Percentiles rank a stretch among this genome's conserved stretches.
These are phyloP conservation scores for Zhuqinia jingwanae DNA, from an alignment of 2,888 invertebrate genomes.

Conservation along the genomic window DNA sequence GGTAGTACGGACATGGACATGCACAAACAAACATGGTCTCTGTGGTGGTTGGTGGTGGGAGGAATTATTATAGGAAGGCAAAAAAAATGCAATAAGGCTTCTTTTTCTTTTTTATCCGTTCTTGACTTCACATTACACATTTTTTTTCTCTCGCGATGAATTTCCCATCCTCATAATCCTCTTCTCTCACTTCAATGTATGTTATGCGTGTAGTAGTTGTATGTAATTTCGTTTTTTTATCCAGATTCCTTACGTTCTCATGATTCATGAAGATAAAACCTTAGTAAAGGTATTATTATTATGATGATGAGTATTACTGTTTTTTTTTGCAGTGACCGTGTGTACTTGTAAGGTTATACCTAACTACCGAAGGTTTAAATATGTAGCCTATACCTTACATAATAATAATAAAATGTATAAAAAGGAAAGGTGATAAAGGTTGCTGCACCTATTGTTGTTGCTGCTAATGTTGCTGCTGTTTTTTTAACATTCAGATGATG, in stretches of 20 bases:
- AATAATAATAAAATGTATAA: background rate
- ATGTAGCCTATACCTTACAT: conserved; percentile 32
- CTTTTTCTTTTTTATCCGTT: background rate
- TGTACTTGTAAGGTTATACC: conserved; percentile 18
- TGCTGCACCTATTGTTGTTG: conserved; percentile 55
- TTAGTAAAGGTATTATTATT: conserved; percentile 23
- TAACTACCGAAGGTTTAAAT: too few relatives aligned
- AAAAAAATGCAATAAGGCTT: conserved; percentile 39
- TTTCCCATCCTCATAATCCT: conserved; percentile 29
- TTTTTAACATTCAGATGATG: background rate
- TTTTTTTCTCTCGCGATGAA: conserved; percentile 43
- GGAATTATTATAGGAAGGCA: background rate
- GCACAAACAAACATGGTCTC: background rate
- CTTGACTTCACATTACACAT: background rate
- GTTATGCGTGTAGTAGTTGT: background rate
- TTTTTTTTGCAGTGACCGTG: background rate
- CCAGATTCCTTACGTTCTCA: conserved; percentile 65
- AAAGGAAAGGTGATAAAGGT: conserved; percentile 52
- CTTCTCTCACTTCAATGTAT: background rate
- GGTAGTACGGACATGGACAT: background rate
- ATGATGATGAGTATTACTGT: conserved; percentile 10
- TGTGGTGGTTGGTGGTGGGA: background rate
- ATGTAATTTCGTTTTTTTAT: conserved; percentile 51
- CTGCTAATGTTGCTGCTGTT: background rate
- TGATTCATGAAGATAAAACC: conserved; percentile 31